Evolutionary conservation across 2,888 invertebrate genomes (phyloP).

Genomic region (Limnephilus rhombicus): DNA sequence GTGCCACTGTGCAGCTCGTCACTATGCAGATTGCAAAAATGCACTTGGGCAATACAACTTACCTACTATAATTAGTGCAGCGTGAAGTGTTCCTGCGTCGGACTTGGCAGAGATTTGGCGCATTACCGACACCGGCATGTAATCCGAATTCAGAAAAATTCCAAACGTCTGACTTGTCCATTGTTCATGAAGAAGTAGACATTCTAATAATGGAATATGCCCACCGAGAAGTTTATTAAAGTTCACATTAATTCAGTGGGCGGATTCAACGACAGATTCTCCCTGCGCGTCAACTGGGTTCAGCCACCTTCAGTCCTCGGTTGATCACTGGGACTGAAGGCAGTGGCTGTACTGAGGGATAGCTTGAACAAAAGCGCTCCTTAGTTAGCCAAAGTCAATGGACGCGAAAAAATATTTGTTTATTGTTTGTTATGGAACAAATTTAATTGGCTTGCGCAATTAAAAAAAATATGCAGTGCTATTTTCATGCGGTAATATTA

Average conservation of each 20-base stretch:
- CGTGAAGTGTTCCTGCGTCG: background rate
- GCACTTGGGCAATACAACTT: too few relatives aligned
- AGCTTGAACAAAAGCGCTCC: too few relatives aligned
- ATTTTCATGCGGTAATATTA: background rate
- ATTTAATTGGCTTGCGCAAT: background rate
- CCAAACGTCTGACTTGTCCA: background rate
- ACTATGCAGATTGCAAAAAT: too few relatives aligned
- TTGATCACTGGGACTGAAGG: too few relatives aligned
- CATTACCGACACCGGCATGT: background rate
- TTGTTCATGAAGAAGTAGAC: background rate
- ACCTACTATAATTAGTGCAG: too few relatives aligned
- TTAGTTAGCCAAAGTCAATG: background rate
- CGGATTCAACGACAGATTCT: too few relatives aligned
- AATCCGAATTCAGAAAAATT: background rate
- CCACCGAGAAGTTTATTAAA: background rate
- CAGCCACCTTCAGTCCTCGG: background rate
- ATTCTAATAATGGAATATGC: background rate
- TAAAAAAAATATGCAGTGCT: background rate
- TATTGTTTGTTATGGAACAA: background rate
- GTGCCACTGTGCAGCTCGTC: too few relatives aligned
- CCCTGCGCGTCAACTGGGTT: background rate
- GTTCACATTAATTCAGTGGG: too few relatives aligned
- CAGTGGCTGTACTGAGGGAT: too few relatives aligned
- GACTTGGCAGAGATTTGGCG: background rate
- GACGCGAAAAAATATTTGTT: background rate